Percentiles rank a stretch among this genome's conserved stretches.
Conservation (phyloP, 2,113 vertebrate species). For the Gavia stellata region DNA sequence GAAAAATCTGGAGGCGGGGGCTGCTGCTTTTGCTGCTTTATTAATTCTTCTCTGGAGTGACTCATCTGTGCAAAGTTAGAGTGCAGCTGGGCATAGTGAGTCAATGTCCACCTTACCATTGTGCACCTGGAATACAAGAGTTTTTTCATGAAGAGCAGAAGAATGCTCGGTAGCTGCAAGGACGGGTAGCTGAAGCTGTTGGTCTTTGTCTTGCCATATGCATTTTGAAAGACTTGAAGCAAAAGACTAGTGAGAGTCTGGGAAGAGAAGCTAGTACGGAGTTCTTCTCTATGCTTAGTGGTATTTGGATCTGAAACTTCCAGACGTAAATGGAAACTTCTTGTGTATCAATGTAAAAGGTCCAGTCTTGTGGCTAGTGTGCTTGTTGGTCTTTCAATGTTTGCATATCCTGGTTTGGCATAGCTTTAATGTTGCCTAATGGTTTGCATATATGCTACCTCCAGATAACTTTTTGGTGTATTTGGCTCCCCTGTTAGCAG, state of each 20-base stretch:
- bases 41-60: neutral
- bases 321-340: neutral
- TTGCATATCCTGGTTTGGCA: neutral
- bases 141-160: neutral
- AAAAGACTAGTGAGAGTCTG: neutral
- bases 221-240: neutral
- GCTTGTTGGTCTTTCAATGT: neutral
- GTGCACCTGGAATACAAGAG: neutral
- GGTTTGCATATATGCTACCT: neutral
- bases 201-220: neutral
- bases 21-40: neutral
- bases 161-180: too few relatives aligned
- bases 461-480: neutral
- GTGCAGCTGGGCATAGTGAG: neutral
- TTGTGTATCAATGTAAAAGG: neutral
- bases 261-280: neutral
- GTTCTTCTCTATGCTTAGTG: neutral
- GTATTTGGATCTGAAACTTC: neutral
- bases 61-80: neutral
- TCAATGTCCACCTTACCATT: neutral
- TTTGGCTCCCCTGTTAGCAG: neutral
- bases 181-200: neutral
- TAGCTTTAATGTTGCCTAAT: neutral
- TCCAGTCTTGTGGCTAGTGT: neutral
- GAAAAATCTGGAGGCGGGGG: neutral